Evolutionary conservation across 2,797 vertebrate species (phyloP), one percentile per base, ranked within the genome.

Genomic region (Lates japonicus): DNA sequence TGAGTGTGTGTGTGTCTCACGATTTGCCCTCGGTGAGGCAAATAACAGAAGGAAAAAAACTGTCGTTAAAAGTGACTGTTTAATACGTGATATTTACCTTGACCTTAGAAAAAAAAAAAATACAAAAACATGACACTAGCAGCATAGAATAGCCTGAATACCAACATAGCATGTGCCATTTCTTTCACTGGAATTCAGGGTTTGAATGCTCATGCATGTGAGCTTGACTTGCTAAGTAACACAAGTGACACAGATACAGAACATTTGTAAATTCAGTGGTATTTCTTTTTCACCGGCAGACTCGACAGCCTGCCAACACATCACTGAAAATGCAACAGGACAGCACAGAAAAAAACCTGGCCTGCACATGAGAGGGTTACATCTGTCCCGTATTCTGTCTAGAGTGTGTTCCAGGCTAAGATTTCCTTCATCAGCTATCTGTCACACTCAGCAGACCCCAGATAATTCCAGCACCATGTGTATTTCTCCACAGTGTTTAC

Each of bases 341-440:
- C 39, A 41, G 39, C n/a, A 42, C 4, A 60, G 37, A 42, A 13
- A 55, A 65, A 39, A 54, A 59, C 37, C n/a, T 72, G 41, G 41
- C 22, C 33, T 67, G 19, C 52, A 57, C 60, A 70, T 70, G 33
- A 74, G 31, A 59, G n/a, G 6, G 16, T 67, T 74, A 60, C 37
- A 61, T 70, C 39, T 57, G 58, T 60, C 65, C 33, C 51, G 54
- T 69, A 70, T 37, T 74, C 41, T 57, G 58, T 58, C 22, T 42
- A 65, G 41, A 69, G 52, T 62, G 37, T 42, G 14, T 76, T 76
- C 55, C 41, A 52, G 42, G 22, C 35, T 35, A 33, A 65, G 20
- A 79, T 57, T 65, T 73, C 42, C 58, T 70, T 70, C 35, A 52
- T 80, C 59, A 58, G 62, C 48, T 54, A 39, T 65, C 29, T 44